Evolutionary conservation across 1,140 invertebrate species (phyloP), one percentile per base, ranked within the genome.

Genomic region (Leptinotarsa texana): DNA sequence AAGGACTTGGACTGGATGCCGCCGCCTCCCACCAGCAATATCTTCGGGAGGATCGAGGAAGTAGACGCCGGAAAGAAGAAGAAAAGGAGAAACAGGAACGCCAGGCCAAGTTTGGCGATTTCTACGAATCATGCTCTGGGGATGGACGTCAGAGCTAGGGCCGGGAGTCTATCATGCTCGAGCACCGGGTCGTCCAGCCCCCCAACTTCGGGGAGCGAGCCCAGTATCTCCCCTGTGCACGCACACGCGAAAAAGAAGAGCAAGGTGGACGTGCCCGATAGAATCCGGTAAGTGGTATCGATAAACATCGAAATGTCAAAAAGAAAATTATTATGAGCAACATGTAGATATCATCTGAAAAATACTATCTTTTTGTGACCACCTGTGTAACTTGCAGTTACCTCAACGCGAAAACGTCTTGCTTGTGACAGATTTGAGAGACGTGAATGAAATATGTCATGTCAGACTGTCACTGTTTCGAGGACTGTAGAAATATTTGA

Each of bases 1-100:
- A 98, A 98, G 86, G 96, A 98, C 86, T 87, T 97, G 15, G 95
- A 98, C 82, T 98, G 96, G 95, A 88, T 91, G 78, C 89, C 94
- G 4, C 88, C 91, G n/a, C 88, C 88, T 3, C 82, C 87, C 8
- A 86, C 82, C 0, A 83, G 82, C 49, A 84, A 83, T 61, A 82
- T 85, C 21, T 82, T 86, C 79, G 86, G 85, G 1, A 80, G 83
- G 6, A 81, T 85, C 63, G 84, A 85, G 74, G 83, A 84, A 74
- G 81, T 84, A 63, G 88, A 88, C 24, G 86, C 82, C 75, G 89
- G 88, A 24, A 94, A 94, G 83, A 93, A 93, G 84, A 93, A 93
- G 80, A 91, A 92, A 78, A 89, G 91, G 79, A 89, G 91, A 79
- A 88, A 90, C 47, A 87, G 90, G 49, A 92, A 91, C 80, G 88